These are phyloP conservation scores for Desmophyllum pertusum DNA, from an alignment of 92 coral and sea anemone genomes.

Conservation along the genomic window DNA sequence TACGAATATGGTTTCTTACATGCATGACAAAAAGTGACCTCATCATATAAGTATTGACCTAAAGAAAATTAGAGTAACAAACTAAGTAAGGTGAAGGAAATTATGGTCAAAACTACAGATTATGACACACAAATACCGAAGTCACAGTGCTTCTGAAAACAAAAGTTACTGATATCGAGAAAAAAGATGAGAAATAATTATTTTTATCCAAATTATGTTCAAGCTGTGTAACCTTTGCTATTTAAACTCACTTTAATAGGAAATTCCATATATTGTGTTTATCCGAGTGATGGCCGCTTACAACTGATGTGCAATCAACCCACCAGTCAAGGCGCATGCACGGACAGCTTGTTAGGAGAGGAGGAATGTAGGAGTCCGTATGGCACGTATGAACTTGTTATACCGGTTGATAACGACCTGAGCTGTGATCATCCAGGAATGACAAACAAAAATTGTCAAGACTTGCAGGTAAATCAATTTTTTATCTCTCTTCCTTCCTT, in stretches of 20 bases:
- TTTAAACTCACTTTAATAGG: not conserved
- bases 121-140: too few species aligned
- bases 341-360: slow-evolving; percentile 9
- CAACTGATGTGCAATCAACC: not conserved
- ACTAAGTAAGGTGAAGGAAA: too few species aligned
- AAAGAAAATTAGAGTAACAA: too few species aligned
- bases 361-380: slow-evolving; percentile 10
- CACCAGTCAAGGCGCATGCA: not conserved
- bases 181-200: too few species aligned
- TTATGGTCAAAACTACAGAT: too few species aligned
- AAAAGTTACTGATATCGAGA: too few species aligned
- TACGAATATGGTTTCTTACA: too few species aligned
- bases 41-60: too few species aligned
- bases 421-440: not conserved
- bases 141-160: too few species aligned
- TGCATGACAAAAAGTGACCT: too few species aligned
- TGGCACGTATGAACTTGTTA: slow-evolving; percentile 7
- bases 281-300: not conserved
- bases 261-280: not conserved
- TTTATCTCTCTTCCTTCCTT: not conserved
- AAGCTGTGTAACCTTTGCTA: not conserved
- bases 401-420: slow-evolving; percentile 2
- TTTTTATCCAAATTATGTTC: too few species aligned
- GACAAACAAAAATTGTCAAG: not conserved
- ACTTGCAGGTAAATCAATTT: not conserved